Evolutionary conservation across 2,113 vertebrate species (phyloP).

Genomic region (Burhinus oedicnemus): DNA sequence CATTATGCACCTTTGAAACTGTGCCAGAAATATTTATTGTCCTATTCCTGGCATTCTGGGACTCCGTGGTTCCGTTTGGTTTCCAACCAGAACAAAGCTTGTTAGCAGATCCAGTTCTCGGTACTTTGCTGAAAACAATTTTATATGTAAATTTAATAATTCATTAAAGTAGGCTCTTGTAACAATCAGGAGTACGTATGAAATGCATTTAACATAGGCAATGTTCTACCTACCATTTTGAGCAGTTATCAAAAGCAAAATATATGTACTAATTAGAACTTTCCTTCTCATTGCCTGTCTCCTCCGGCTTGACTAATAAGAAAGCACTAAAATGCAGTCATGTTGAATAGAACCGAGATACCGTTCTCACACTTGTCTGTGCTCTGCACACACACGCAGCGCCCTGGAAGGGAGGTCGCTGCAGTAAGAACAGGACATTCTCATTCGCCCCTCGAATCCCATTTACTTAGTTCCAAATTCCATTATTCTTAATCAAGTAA

Average conservation of each 20-base stretch:
- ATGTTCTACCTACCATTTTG: constrained; percentile 23
- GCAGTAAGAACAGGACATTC: not conserved
- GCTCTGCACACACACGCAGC: not conserved
- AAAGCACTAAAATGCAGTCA: constrained; percentile 16
- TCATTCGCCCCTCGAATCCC: not conserved
- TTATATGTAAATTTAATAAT: constrained; percentile 63
- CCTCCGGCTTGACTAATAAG: constrained; percentile 51
- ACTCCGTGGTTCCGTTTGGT: constrained; percentile 65
- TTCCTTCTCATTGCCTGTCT: constrained; percentile 66
- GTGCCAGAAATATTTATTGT: constrained; percentile 83
- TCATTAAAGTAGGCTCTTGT: constrained; percentile 43
- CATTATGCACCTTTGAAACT: constrained; percentile 79
- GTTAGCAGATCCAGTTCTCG: constrained; percentile 68
- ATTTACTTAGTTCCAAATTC: constrained; percentile 10
- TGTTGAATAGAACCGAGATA: not conserved
- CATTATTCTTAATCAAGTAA: constrained; percentile 34
- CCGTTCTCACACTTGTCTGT: not conserved
- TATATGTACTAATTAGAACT: constrained; percentile 61
- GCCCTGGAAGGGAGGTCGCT: not conserved
- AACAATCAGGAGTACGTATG: constrained; percentile 23
- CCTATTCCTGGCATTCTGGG: constrained; percentile 72
- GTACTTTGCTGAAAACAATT: constrained; percentile 62
- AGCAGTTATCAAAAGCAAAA: constrained; percentile 54
- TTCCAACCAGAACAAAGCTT: constrained; percentile 67
- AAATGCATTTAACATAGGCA: constrained; percentile 25